Base-by-base conservation (phyloP, 2,888 invertebrate species). In the Hirtodrosophila cameraria region DNA sequence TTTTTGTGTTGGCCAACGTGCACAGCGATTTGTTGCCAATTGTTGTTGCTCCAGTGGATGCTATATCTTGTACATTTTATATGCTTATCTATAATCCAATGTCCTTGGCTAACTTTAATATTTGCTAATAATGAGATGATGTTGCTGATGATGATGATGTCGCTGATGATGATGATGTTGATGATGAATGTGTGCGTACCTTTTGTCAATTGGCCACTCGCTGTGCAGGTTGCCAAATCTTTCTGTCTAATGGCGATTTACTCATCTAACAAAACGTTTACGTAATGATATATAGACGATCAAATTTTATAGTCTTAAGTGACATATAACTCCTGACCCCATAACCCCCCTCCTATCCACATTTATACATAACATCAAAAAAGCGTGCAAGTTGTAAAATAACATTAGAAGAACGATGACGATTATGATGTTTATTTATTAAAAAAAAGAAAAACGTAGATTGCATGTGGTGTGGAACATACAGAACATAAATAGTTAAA, bases 231-330 rank as follows among this genome's bases (percentile, higher is more conserved):
- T 50, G 20, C 18, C 36, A 36, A 23, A 16, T n/a, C n/a, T n/a
- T n/a, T n/a, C n/a, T n/a, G n/a, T n/a, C n/a, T n/a, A n/a, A n/a
- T n/a, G n/a, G n/a, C n/a, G n/a, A 57, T 41, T 45, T 62, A 67
- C 73, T 73, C 73, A 71, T 48, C 46, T 35, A 68, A 59, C 46
- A 63, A 57, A 53, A 43, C 45, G 72, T 69, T 69, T 69, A 72
- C 63, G 58, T 67, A 65, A 62, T 48, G 39, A 77, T 71, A 71
- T 55, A 76, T 71, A 77, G 75, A 81, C 75, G 80, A 84, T 81
- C 80, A 80, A 84, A 80, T 80, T 81, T 62, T 59, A 31, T 80
- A 80, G 79, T 38, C 50, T 65, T 81, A 80, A 80, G 68, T 50
- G 63, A 35, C 27, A 30, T 45, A 36, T 58, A 53, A 61, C 36